Percentiles rank a stretch among this genome's conserved stretches.
phyloP scores from a whole-genome alignment of 2,113 vertebrate species.

The Oriolus oriolus region DNA sequence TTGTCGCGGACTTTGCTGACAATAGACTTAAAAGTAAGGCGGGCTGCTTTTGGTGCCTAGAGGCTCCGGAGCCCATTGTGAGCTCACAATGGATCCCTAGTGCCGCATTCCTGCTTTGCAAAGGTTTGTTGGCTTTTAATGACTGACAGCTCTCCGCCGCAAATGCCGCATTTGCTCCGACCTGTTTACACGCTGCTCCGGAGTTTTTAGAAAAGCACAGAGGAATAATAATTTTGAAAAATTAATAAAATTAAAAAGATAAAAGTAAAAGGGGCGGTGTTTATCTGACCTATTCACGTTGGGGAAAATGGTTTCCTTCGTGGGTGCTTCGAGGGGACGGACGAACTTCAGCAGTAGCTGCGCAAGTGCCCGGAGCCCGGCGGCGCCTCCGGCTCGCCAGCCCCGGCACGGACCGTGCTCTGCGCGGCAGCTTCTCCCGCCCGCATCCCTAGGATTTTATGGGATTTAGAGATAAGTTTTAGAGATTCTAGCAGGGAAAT shows the following conservation, averaged over 20 bases:
- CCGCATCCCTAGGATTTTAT: rapidly evolving
- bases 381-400: not conserved
- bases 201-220: slow-evolving; percentile 27
- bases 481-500: not conserved
- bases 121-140: slow-evolving; percentile 82
- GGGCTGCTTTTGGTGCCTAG: slow-evolving; percentile 67
- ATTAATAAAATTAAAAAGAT: no score
- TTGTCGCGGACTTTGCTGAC: slow-evolving; percentile 72
- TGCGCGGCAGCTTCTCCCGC: not conserved
- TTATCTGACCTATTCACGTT: slow-evolving; percentile 34
- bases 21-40: slow-evolving; percentile 75
- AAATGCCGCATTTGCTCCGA: slow-evolving; percentile 40
- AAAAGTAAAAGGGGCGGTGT: not conserved
- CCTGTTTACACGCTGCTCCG: slow-evolving; percentile 56
- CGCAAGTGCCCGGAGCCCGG: not conserved
- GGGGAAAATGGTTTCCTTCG: slow-evolving; percentile 2
- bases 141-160: slow-evolving; percentile 68
- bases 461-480: no score
- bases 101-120: slow-evolving; percentile 72
- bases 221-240: not conserved
- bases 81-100: slow-evolving; percentile 62
- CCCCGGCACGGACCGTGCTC: not conserved
- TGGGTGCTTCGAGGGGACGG: not conserved
- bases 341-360: not conserved
- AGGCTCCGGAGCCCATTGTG: slow-evolving; percentile 71